These are phyloP conservation scores for Sciurus carolinensis DNA, from an alignment of 2,797 vertebrate genomes.

Conservation along the genomic window DNA sequence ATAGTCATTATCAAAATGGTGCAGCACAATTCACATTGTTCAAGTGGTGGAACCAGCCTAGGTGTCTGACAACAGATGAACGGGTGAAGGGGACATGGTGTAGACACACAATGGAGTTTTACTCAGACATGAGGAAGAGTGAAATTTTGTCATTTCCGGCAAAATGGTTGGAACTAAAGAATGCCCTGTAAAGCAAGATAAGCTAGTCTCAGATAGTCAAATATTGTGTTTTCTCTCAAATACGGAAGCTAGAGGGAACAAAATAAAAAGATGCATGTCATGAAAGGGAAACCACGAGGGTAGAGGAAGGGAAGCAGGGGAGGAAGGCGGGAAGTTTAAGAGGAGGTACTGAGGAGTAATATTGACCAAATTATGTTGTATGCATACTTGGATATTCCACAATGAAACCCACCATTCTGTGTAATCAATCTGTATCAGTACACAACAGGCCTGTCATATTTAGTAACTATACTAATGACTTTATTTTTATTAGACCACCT, in stretches of 20 bases:
- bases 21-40: background rate
- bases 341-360: background rate
- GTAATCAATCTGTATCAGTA: background rate
- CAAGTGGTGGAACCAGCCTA: background rate
- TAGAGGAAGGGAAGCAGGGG: background rate
- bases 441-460: background rate
- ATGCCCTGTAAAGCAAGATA: background rate
- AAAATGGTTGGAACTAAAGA: background rate
- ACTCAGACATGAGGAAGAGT: background rate
- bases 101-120: background rate
- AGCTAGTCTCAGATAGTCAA: background rate
- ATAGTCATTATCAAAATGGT: background rate
- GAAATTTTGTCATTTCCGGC: background rate
- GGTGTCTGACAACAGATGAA: too few species aligned
- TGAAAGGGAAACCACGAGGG: background rate
- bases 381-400: background rate
- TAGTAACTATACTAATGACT: conserved; percentile 10
- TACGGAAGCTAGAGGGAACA: background rate
- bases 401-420: background rate
- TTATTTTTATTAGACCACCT: conserved; percentile 25
- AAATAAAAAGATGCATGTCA: background rate
- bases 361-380: background rate
- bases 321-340: background rate
- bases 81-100: too few species aligned
- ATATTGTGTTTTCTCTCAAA: background rate